Evolutionary conservation across 2,888 invertebrate species (phyloP).

Genomic region (Hymenopus coronatus): DNA sequence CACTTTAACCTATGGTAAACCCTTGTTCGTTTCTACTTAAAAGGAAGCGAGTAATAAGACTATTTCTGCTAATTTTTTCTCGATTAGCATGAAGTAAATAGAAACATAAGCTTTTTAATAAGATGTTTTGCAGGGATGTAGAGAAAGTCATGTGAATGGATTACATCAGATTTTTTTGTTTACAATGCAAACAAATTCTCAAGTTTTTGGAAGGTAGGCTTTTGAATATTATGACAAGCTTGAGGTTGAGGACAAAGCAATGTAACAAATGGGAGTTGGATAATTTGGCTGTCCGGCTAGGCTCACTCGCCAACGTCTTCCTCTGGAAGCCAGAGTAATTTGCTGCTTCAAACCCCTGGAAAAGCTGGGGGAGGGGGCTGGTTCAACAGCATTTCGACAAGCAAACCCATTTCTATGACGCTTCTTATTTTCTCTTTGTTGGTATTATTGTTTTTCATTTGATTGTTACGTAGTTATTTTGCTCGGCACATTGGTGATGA

Average conservation of each 20-base stretch:
- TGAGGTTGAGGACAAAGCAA: background rate
- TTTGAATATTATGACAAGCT: background rate
- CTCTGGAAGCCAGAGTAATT: background rate
- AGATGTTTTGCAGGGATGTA: no score
- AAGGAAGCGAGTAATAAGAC: no score
- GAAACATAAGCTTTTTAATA: no score
- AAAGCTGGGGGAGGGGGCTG: background rate
- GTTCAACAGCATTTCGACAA: conserved; percentile 15
- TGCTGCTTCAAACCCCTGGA: background rate
- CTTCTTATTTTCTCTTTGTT: background rate
- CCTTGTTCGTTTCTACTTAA: no score
- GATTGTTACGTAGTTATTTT: conserved; percentile 1
- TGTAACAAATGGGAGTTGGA: conserved; percentile 12
- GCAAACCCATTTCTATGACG: background rate
- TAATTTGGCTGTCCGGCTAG: conserved; percentile 6
- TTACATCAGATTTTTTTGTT: no score
- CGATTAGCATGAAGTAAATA: no score
- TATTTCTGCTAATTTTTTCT: no score
- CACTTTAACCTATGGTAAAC: no score
- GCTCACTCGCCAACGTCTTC: background rate
- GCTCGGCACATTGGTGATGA: background rate
- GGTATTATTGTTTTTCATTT: conserved; percentile 3
- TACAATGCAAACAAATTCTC: no score
- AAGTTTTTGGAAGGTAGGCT: background rate
- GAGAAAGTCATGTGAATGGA: no score